Evolutionary conservation across 1,140 invertebrate species (phyloP).

Genomic region (Mylabris phalerata): DNA sequence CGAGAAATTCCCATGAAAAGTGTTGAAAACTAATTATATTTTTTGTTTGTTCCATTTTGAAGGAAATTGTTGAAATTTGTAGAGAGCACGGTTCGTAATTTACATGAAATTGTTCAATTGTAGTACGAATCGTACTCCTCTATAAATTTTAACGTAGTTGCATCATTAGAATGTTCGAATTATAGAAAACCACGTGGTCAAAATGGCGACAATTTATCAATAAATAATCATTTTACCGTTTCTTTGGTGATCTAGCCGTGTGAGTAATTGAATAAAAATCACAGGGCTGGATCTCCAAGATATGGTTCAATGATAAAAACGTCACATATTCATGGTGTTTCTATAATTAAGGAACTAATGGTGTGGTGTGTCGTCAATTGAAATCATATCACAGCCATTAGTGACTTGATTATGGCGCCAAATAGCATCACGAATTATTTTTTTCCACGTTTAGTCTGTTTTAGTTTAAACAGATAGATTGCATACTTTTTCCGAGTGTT

Average conservation of each 20-base stretch:
- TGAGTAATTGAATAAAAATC: constrained; percentile 30
- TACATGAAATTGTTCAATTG: constrained; percentile 11
- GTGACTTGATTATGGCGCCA: constrained; percentile 33
- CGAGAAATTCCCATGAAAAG: constrained; percentile 28
- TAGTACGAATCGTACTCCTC: constrained; percentile 29
- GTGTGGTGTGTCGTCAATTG: constrained; percentile 34
- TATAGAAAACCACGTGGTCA: background rate
- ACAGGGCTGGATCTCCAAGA: constrained; percentile 35
- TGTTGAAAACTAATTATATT: constrained; percentile 3
- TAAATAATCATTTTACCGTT: constrained; percentile 1
- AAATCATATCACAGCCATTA: constrained; percentile 42
- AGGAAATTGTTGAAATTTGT: constrained; percentile 1
- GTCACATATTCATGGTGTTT: constrained; percentile 17
- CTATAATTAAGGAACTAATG: constrained; percentile 34
- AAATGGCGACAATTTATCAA: background rate
- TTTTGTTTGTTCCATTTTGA: background rate
- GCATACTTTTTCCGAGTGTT: constrained; percentile 38
- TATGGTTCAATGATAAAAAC: constrained; percentile 6
- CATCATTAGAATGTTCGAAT: background rate
- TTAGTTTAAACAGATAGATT: background rate
- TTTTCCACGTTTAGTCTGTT: background rate
- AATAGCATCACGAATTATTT: background rate
- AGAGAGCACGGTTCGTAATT: constrained; percentile 16
- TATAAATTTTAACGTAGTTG: constrained; percentile 5
- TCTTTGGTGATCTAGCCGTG: constrained; percentile 45